phyloP scores from a whole-genome alignment of 2,113 vertebrate species.

The Tetraodon nigroviridis region DNA sequence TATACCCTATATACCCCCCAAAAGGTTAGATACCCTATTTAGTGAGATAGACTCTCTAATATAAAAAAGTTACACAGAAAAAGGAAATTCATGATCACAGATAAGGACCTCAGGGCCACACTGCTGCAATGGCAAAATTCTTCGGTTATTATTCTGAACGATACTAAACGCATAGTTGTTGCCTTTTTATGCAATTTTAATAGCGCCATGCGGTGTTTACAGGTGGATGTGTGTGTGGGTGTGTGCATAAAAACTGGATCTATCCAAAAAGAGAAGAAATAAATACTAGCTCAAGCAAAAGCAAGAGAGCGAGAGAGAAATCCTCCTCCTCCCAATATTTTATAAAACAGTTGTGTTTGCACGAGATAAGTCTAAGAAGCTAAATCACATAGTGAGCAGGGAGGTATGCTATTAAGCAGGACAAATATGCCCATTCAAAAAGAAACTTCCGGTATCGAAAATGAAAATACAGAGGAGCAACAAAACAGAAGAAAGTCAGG shows the following conservation, averaged over 20 bases:
- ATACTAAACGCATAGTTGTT: slow-evolving; percentile 43
- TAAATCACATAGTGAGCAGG: slow-evolving; percentile 68
- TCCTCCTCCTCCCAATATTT: slow-evolving; percentile 53
- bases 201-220: slow-evolving; percentile 41
- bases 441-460: slow-evolving; percentile 59
- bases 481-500: slow-evolving; percentile 24
- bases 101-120: slow-evolving; percentile 19
- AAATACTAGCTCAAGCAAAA: slow-evolving; percentile 8
- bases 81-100: slow-evolving; percentile 17
- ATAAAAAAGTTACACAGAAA: slow-evolving; percentile 11
- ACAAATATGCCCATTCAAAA: slow-evolving; percentile 80
- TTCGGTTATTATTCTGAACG: slow-evolving; percentile 47
- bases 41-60: no score
- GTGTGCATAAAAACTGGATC: slow-evolving; percentile 39
- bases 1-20: slow-evolving; percentile 1
- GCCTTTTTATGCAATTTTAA: slow-evolving; percentile 48
- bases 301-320: slow-evolving; percentile 47
- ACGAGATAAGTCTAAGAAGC: slow-evolving; percentile 72
- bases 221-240: slow-evolving; percentile 21
- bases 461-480: slow-evolving; percentile 55
- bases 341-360: slow-evolving; percentile 74
- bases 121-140: slow-evolving; percentile 39
- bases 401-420: slow-evolving; percentile 76
- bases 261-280: neutral
- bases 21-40: no score